Evolutionary conservation across 2,113 vertebrate species (phyloP).

Genomic region (Megatriorchis doriae): DNA sequence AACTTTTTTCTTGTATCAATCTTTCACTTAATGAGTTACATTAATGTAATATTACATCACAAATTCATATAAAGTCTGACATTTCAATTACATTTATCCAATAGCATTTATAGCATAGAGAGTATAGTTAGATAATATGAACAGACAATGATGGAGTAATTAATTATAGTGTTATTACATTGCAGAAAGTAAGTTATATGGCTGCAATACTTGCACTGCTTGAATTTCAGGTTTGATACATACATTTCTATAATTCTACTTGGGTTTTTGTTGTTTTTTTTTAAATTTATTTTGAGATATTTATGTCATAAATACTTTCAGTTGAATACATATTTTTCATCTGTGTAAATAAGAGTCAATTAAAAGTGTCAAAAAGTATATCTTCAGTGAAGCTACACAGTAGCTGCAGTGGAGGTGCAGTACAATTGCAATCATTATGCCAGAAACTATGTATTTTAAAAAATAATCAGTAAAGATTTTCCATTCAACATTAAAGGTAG

Average conservation of each 20-base stretch:
- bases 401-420: neutral
- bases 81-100: constrained; percentile 5
- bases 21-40: neutral
- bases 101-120: neutral
- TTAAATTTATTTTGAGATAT: neutral
- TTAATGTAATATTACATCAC: neutral
- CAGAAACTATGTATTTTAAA: neutral
- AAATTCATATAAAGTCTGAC: constrained; percentile 10
- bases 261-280: neutral
- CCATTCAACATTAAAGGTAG: neutral
- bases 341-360: neutral
- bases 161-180: neutral
- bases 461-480: neutral
- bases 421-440: neutral
- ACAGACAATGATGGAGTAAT: neutral
- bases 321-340: neutral
- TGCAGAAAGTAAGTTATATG: neutral
- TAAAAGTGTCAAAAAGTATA: neutral
- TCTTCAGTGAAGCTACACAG: neutral
- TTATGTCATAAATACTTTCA: neutral
- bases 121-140: neutral
- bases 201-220: neutral
- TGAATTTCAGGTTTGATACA: neutral
- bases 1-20: neutral
- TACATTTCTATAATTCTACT: neutral